phyloP scores from a whole-genome alignment of 2,113 vertebrate species.

The Tretioscincus oriximinensis region DNA sequence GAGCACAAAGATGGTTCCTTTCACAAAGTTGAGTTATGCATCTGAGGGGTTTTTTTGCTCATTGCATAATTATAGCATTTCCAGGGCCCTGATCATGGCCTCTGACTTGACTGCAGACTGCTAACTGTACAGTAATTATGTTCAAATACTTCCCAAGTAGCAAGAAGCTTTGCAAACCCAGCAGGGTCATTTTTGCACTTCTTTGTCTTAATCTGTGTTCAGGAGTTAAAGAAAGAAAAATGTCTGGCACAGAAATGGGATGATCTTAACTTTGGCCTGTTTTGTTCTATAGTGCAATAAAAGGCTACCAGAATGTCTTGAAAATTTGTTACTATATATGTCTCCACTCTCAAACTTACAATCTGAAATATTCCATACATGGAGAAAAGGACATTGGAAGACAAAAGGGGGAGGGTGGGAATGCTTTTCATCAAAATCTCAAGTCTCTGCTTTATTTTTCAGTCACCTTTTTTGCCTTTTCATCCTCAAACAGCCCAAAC shows the following conservation, averaged over 20 bases:
- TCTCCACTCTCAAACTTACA: too few species aligned
- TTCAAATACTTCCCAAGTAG: conserved; percentile 17
- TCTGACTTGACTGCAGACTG: not conserved
- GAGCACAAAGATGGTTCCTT: not conserved
- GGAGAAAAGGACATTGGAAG: too few species aligned
- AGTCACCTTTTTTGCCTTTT: too few species aligned
- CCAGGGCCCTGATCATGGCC: not conserved
- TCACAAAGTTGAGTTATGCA: not conserved
- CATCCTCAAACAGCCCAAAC: too few species aligned
- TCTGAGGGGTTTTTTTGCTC: not conserved
- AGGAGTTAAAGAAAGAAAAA: not conserved
- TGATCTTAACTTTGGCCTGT: not conserved
- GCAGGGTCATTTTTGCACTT: not conserved
- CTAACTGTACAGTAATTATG: not conserved
- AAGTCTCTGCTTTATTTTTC: too few species aligned
- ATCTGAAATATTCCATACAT: too few species aligned
- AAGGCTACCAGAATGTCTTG: too few species aligned
- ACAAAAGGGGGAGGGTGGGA: too few species aligned
- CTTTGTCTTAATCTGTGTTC: conserved; percentile 1
- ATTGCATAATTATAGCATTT: not conserved
- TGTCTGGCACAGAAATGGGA: too few species aligned
- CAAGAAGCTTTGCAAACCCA: not conserved
- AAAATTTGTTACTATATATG: too few species aligned
- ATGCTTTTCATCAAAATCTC: too few species aligned
- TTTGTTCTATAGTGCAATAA: too few species aligned